These are phyloP conservation scores for Hofmannophila pseudospretella DNA, from an alignment of 2,888 invertebrate species.

Conservation along the genomic window DNA sequence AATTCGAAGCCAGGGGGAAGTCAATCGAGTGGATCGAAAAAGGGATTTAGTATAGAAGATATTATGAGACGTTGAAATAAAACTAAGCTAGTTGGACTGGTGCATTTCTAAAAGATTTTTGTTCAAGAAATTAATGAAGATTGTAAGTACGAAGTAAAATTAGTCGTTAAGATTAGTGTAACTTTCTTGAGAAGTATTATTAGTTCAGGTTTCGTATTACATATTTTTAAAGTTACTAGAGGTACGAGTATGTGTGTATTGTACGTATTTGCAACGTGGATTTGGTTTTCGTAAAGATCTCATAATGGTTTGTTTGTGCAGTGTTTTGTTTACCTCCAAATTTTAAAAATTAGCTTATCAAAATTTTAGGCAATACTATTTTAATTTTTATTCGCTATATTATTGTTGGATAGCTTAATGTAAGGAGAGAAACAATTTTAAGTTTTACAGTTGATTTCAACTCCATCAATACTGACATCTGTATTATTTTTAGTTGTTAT, in stretches of 20 bases:
- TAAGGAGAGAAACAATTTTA: constrained; percentile 30
- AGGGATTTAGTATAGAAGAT: constrained; percentile 94
- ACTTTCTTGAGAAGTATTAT: constrained; percentile 62
- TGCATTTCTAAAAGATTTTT: constrained; percentile 25
- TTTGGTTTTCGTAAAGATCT: constrained; percentile 78
- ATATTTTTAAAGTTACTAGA: constrained; percentile 45
- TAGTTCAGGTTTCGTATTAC: constrained; percentile 51
- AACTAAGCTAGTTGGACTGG: constrained; percentile 16
- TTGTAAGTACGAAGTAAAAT: constrained; percentile 15
- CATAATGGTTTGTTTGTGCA: constrained; percentile 77
- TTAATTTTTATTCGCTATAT: constrained; percentile 35
- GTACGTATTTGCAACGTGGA: constrained; percentile 64
- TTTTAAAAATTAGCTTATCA: constrained; percentile 62
- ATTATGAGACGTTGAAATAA: constrained; percentile 88
- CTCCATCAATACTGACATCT: constrained; percentile 38
- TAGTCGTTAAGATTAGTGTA: constrained; percentile 31
- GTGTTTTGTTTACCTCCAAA: constrained; percentile 77
- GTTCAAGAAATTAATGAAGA: constrained; percentile 6
- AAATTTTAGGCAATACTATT: constrained; percentile 41
- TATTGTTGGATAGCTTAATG: constrained; percentile 40
- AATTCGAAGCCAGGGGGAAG: constrained; percentile 75
- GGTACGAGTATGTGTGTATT: constrained; percentile 54
- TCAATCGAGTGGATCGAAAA: constrained; percentile 81
- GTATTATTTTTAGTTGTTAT: constrained; percentile 22
- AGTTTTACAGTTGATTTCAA: constrained; percentile 29